These are phyloP conservation scores for Brachionus asplanchnoidis DNA, from an alignment of 1,140 invertebrate species.

Conservation along the genomic window DNA sequence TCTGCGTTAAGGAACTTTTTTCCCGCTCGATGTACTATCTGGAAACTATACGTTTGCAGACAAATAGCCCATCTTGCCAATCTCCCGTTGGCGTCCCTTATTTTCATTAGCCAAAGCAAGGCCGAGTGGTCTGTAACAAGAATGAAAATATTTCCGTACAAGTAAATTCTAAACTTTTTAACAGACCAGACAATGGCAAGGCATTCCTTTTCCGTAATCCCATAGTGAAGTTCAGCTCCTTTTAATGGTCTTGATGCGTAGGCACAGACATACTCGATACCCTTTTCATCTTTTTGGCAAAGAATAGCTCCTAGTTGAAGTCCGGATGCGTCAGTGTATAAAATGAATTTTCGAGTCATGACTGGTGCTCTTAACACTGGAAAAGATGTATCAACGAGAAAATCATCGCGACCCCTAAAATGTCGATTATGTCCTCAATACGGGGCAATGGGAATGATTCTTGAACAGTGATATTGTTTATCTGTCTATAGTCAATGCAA, in stretches of 20 bases:
- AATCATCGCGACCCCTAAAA: neutral
- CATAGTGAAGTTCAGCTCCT: constrained; percentile 45
- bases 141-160: constrained; percentile 43
- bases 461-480: neutral
- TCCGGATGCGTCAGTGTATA: constrained; percentile 44
- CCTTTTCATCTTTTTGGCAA: constrained; percentile 43
- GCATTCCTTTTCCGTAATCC: constrained; percentile 45
- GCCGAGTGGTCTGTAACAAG: neutral
- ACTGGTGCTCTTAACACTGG: constrained; percentile 44
- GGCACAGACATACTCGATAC: constrained; percentile 33
- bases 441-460: neutral
- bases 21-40: constrained; percentile 54
- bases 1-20: constrained; percentile 50
- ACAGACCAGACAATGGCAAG: constrained; percentile 46
- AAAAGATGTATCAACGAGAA: neutral
- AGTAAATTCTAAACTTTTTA: constrained; percentile 45
- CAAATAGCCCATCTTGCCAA: constrained; percentile 57
- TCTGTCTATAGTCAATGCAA: constrained; percentile 57
- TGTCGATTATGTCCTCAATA: neutral
- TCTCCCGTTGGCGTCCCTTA: constrained; percentile 39
- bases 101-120: neutral
- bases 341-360: constrained; percentile 41
- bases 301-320: constrained; percentile 44
- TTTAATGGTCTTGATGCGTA: constrained; percentile 30
- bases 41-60: constrained; percentile 58